These are phyloP conservation scores for Cheirogaleus medius DNA, from an alignment of 2,113 vertebrate genomes.

Conservation along the genomic window DNA sequence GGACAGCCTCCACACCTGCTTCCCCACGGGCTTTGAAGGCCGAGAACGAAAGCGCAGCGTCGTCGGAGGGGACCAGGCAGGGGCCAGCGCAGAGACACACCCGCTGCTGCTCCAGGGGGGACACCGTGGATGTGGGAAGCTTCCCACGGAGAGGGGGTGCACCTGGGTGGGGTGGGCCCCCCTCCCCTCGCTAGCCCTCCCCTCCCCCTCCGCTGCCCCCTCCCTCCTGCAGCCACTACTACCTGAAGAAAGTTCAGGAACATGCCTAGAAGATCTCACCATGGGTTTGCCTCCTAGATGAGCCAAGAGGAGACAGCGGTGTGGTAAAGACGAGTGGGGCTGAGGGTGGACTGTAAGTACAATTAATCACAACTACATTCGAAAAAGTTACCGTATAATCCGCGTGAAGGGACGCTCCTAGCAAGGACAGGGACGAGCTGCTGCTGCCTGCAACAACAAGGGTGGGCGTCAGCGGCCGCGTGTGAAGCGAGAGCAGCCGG, in stretches of 20 bases:
- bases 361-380: rapidly evolving
- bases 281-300: not conserved
- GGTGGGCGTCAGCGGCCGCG: not conserved
- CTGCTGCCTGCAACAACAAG: too few relatives aligned
- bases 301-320: not conserved
- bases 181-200: rapidly evolving
- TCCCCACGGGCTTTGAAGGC: rapidly evolving
- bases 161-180: too few relatives aligned
- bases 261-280: not conserved
- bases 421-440: not conserved
- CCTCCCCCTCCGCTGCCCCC: too few relatives aligned
- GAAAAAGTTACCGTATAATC: not conserved
- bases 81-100: too few relatives aligned
- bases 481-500: not conserved
- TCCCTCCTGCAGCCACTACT: not conserved
- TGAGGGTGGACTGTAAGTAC: not conserved
- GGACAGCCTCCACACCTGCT: not conserved
- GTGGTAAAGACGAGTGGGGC: not conserved
- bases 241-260: not conserved
- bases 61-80: not conserved
- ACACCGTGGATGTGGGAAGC: rapidly evolving
- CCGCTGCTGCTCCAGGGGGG: not conserved
- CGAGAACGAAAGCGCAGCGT: not conserved
- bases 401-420: too few relatives aligned
- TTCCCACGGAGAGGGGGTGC: rapidly evolving